phyloP scores from a whole-genome alignment of 2,797 vertebrate genomes.

The Remorina albescens region DNA sequence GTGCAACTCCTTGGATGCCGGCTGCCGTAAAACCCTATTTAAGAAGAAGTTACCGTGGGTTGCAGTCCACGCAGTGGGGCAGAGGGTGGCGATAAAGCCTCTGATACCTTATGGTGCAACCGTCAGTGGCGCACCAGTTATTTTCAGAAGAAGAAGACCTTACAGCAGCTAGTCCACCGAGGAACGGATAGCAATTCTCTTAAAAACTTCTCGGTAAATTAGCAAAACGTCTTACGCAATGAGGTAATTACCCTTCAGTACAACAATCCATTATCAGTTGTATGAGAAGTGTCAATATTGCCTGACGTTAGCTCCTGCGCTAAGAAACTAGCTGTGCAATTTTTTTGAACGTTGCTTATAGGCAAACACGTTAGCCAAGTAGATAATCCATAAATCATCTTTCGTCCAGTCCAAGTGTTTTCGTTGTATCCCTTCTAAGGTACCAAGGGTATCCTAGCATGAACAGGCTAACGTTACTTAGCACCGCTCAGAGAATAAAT shows the following conservation, averaged over 20 bases:
- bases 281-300: too few species aligned
- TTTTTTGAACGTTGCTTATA: background rate
- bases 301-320: accelerated
- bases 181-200: constrained; percentile 27
- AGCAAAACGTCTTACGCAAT: constrained; percentile 89
- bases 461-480: background rate
- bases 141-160: constrained; percentile 6
- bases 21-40: too few species aligned
- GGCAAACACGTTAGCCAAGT: background rate
- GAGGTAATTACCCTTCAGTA: constrained; percentile 69
- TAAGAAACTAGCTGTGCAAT: constrained; percentile 4
- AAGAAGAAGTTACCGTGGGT: too few species aligned
- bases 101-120: background rate
- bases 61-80: background rate
- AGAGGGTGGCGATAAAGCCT: background rate
- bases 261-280: accelerated
- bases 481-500: constrained; percentile 1
- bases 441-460: accelerated
- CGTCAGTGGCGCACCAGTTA: background rate
- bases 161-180: background rate
- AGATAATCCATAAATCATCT: background rate
- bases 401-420: background rate
- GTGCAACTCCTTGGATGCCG: too few species aligned
- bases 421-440: accelerated
- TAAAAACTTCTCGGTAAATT: constrained; percentile 19